Evolutionary conservation across 2,797 vertebrate species (phyloP).

Genomic region (Rhinella marina): DNA sequence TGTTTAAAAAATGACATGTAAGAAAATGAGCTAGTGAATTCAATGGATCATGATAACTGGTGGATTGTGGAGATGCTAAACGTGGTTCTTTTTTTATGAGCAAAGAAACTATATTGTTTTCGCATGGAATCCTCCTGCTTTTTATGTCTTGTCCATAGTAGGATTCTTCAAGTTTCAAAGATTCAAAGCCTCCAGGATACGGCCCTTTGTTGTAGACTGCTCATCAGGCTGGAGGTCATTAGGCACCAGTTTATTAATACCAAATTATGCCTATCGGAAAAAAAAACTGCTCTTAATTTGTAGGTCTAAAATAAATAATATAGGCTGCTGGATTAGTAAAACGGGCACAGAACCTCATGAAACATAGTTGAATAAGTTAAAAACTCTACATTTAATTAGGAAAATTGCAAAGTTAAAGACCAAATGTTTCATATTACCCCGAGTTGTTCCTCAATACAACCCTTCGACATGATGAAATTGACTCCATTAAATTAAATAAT

Average conservation of each 20-base stretch:
- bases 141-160: too few relatives aligned
- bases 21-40: too few relatives aligned
- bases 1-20: too few relatives aligned
- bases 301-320: slow-evolving; percentile 11
- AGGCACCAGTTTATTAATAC: background rate
- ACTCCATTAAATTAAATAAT: background rate
- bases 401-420: background rate
- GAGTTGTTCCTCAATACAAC: background rate
- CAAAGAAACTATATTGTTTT: too few relatives aligned
- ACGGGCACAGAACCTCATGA: background rate
- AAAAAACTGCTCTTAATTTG: background rate
- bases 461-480: background rate
- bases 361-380: background rate
- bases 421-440: background rate
- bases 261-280: too few relatives aligned
- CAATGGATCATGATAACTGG: background rate
- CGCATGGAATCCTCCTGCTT: too few relatives aligned
- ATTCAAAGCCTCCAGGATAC: background rate
- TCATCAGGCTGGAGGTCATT: too few relatives aligned
- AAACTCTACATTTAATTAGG: background rate
- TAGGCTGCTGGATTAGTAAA: background rate
- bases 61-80: too few relatives aligned
- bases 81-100: too few relatives aligned
- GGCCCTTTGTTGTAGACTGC: background rate
- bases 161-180: too few relatives aligned